Percentiles rank a stretch among this genome's conserved stretches.
phyloP scores from a whole-genome alignment of 2,113 vertebrate species.

The Orycteropus afer region DNA sequence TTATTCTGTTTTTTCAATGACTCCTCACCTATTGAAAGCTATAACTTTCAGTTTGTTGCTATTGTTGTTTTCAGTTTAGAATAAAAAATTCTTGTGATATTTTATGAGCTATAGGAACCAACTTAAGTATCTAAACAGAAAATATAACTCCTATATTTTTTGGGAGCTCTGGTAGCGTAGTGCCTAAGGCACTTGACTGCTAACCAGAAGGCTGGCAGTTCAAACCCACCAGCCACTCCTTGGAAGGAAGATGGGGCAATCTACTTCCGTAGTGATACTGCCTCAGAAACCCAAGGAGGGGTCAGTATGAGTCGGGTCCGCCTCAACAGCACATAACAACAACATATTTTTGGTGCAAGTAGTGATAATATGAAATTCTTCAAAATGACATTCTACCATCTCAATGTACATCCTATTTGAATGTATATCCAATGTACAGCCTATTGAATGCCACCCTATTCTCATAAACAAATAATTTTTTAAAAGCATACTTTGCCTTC shows the following conservation, averaged over 20 bases:
- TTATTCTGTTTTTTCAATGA: neutral
- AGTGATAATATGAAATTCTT: neutral
- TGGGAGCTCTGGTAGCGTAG: no score
- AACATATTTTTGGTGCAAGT: neutral
- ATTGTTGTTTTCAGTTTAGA: no score
- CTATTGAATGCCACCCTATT: neutral
- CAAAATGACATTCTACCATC: slow-evolving; percentile 12
- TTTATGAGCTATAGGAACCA: neutral
- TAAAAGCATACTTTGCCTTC: neutral
- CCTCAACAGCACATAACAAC: no score
- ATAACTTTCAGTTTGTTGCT: neutral
- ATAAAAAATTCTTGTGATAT: neutral
- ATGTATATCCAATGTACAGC: no score
- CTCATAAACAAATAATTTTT: neutral
- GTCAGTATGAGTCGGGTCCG: no score
- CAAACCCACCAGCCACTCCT: no score
- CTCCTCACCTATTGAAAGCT: neutral
- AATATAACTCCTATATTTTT: neutral
- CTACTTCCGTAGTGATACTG: no score
- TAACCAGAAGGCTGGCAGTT: no score
- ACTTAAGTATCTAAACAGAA: neutral
- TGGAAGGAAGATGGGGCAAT: no score
- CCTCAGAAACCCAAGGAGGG: no score
- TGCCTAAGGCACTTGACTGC: no score
- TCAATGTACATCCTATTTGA: neutral